A percentile compares a stretch with the other conserved stretches of the same genome.
These are phyloP conservation scores for Trinectes maculatus DNA, from an alignment of 2,113 vertebrate genomes.

Conservation along the genomic window DNA sequence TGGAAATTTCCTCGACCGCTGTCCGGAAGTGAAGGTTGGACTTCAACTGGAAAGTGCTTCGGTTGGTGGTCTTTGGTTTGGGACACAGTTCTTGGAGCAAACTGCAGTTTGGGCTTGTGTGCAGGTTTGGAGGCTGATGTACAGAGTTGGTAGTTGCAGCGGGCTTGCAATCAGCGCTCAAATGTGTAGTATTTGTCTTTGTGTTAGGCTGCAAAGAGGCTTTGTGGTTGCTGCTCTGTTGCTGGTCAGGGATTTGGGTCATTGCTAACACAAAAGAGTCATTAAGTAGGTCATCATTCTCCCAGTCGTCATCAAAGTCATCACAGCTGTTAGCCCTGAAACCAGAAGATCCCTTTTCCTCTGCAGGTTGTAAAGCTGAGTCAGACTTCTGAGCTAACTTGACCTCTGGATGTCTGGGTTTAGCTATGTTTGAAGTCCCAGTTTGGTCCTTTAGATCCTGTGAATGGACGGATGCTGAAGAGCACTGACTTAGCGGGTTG, in stretches of 20 bases:
- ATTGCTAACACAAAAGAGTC: constrained; percentile 86
- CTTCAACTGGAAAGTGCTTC: constrained; percentile 65
- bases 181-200: constrained; percentile 40
- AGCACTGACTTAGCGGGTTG: constrained; percentile 83
- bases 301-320: constrained; percentile 89
- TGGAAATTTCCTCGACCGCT: constrained; percentile 11
- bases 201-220: constrained; percentile 10
- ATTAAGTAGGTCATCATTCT: constrained; percentile 85
- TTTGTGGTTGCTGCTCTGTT: constrained; percentile 6
- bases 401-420: constrained; percentile 14
- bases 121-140: constrained; percentile 8
- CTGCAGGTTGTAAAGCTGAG: constrained; percentile 8
- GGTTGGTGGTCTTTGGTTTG: constrained; percentile 61
- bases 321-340: constrained; percentile 45
- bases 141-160: constrained; percentile 11
- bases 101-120: constrained; percentile 24
- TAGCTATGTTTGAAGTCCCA: neutral
- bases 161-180: constrained; percentile 28
- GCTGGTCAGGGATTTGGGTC: constrained; percentile 72
- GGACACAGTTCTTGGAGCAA: constrained; percentile 56
- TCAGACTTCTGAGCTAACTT: neutral
- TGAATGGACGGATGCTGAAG: constrained; percentile 62
- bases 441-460: constrained; percentile 42
- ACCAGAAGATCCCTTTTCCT: constrained; percentile 32
- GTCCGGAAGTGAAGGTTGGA: constrained; percentile 57